phyloP scores from a whole-genome alignment of 2,113 vertebrate species.

The Corythaeola cristata region DNA sequence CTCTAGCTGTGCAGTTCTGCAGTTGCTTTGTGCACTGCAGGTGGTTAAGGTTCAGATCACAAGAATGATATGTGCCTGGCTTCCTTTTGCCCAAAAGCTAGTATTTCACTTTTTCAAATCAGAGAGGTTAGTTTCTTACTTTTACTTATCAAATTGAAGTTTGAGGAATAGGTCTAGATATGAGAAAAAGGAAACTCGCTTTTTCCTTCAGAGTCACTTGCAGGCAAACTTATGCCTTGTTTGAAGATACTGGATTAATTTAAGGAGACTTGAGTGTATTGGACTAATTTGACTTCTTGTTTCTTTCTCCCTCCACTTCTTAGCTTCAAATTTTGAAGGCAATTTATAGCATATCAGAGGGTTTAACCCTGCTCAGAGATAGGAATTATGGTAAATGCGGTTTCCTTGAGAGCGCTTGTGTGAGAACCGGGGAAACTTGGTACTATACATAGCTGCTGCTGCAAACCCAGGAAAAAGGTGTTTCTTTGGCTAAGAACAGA shows the following conservation, averaged over 20 bases:
- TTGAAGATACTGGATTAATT: background rate
- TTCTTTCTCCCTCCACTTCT: background rate
- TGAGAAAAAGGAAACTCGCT: background rate
- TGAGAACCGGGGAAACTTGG: background rate
- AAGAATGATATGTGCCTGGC: background rate
- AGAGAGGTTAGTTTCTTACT: background rate
- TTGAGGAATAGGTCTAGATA: background rate
- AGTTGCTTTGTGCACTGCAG: background rate
- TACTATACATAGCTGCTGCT: background rate
- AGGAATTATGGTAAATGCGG: background rate
- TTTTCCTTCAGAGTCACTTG: background rate
- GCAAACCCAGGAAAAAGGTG: background rate
- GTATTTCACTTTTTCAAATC: background rate
- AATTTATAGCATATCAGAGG: background rate
- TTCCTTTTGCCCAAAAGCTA: background rate
- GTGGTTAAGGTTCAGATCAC: accelerated
- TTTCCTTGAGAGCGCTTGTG: background rate
- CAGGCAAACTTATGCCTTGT: background rate
- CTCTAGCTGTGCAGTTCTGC: background rate
- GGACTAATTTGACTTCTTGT: background rate
- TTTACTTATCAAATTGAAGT: background rate
- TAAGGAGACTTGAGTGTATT: background rate
- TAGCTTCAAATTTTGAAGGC: background rate
- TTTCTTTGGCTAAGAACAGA: background rate
- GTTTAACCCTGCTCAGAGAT: background rate